Evolutionary conservation across 2,888 invertebrate genomes (phyloP).

Genomic region (Nezara viridula): DNA sequence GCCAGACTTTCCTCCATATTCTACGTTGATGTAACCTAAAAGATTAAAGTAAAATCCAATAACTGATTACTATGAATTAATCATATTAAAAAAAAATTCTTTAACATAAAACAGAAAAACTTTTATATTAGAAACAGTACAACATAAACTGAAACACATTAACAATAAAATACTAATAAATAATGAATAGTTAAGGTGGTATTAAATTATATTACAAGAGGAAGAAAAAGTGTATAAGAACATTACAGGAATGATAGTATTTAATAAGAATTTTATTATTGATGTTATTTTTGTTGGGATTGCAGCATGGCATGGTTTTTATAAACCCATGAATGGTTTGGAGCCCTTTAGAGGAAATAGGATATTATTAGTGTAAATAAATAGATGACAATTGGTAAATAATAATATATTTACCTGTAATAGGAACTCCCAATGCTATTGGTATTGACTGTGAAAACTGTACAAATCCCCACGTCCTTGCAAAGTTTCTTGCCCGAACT

Average conservation of each 20-base stretch:
- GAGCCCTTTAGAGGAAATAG: too few species aligned
- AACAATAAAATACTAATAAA: neutral
- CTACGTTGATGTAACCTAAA: slow-evolving; percentile 84
- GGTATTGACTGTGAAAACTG: slow-evolving; percentile 90
- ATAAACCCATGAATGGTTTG: too few species aligned
- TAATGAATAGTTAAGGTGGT: too few species aligned
- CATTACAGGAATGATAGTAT: too few species aligned
- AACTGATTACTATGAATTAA: neutral
- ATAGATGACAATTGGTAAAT: neutral
- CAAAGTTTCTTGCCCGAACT: slow-evolving; percentile 87
- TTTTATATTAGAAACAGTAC: neutral
- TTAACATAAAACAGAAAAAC: neutral
- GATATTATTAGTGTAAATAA: neutral
- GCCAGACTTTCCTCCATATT: slow-evolving; percentile 82
- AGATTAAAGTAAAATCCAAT: neutral
- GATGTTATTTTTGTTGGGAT: too few species aligned
- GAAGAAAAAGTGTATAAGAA: too few species aligned
- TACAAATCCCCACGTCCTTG: slow-evolving; percentile 90
- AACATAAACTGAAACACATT: neutral
- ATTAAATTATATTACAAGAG: too few species aligned
- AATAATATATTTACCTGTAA: slow-evolving; percentile 75
- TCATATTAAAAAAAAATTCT: neutral
- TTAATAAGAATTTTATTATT: too few species aligned
- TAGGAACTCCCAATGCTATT: slow-evolving; percentile 85
- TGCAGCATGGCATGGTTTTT: too few species aligned